phyloP scores from a whole-genome alignment of 1,140 invertebrate species.

The Apis mellifera region Amel_HAv3.1 CM009931.2:7420001-7420500 shows the following conservation, averaged over 20 bases:
- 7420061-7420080: background rate
- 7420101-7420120: conserved; percentile 20
- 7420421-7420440: background rate
- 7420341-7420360: conserved; percentile 35
- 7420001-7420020: background rate
- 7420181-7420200: too few relatives aligned
- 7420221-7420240: conserved; percentile 52
- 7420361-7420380: conserved; percentile 16
- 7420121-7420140: conserved; percentile 61
- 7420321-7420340: conserved; percentile 47
- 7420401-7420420: conserved; percentile 5
- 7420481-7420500: conserved; percentile 64
- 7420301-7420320: conserved; percentile 22
- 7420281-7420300: conserved; percentile 46
- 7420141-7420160: conserved; percentile 39
- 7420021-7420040: background rate
- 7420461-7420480: conserved; percentile 56
- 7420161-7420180: too few relatives aligned
- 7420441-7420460: conserved; percentile 45
- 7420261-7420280: conserved; percentile 61
- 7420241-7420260: conserved; percentile 55
- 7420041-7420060: background rate
- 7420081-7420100: too few relatives aligned
- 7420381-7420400: conserved; percentile 17
- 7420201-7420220: too few relatives aligned